Percentiles rank a stretch among this genome's conserved stretches.
These are phyloP conservation scores for Blastobasis adustella DNA, from an alignment of 2,888 invertebrate genomes.

Conservation along the genomic window DNA sequence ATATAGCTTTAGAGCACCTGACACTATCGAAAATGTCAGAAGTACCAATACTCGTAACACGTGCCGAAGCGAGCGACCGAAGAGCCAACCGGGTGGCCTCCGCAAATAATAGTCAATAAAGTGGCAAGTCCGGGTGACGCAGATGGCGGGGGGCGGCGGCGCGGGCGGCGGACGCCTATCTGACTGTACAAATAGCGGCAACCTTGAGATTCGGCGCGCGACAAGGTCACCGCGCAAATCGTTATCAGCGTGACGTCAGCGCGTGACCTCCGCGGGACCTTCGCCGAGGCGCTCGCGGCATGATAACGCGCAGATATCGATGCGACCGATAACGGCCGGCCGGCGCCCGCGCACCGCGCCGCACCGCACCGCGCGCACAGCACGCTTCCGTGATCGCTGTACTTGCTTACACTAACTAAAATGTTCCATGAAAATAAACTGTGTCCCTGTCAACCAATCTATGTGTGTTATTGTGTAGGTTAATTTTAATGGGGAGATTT, in stretches of 20 bases:
- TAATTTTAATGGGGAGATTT: too few relatives aligned
- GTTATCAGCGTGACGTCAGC: conserved; percentile 72
- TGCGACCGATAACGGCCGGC: conserved; percentile 58
- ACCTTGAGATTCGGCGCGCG: conserved; percentile 72
- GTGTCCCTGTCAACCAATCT: too few relatives aligned
- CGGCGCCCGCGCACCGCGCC: conserved; percentile 24
- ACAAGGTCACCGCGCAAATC: conserved; percentile 73
- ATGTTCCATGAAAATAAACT: too few relatives aligned
- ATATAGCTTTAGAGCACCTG: too few relatives aligned
- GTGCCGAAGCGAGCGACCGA: conserved; percentile 14
- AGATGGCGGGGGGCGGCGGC: conserved; percentile 27
- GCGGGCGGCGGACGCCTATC: conserved; percentile 46
- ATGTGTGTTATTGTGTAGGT: too few relatives aligned
- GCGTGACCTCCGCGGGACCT: conserved; percentile 59
- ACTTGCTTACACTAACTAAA: too few relatives aligned
- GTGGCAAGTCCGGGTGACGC: conserved; percentile 56
- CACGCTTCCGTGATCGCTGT: conserved; percentile 17
- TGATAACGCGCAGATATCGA: conserved; percentile 57
- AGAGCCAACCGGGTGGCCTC: conserved; percentile 43
- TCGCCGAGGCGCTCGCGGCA: conserved; percentile 58
- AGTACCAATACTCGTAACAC: not conserved
- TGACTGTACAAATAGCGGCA: conserved; percentile 69
- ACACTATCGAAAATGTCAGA: conserved; percentile 1
- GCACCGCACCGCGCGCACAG: conserved; percentile 21
- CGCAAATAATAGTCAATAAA: conserved; percentile 56